Base-by-base conservation (phyloP, 1,140 invertebrate genomes). In the Ceratitis capitata region DNA sequence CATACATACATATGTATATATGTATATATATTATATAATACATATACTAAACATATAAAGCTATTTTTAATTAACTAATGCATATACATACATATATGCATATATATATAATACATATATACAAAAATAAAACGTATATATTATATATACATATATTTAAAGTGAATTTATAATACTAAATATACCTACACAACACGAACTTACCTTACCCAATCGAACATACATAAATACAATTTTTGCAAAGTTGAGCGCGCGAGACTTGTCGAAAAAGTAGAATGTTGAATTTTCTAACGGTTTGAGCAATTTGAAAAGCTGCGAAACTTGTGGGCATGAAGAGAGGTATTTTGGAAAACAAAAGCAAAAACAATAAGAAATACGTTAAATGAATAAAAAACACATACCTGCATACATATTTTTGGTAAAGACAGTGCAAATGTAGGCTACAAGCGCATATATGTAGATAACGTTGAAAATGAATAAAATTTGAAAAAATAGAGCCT, bases 161-260 rank as follows among this genome's bases (percentile, higher is more conserved):
- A 89, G 88, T 88, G 88, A 89, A 89, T 89, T 89, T 89, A 89
- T n/a, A n/a, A n/a, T n/a, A n/a, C n/a, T n/a, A n/a, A n/a, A n/a
- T 89, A 89, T 89, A 87, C 86, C 86, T 89, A 89, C 88, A 86
- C 39, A 69, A 3, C 61, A 35, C 61, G 23, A 19, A 69, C 61
- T 19, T 69, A 69, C 61, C 29, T 35, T 14, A n/a, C n/a, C n/a
- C n/a, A n/a, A n/a, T n/a, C n/a, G n/a, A n/a, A n/a, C n/a, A n/a
- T n/a, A n/a, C n/a, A n/a, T n/a, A n/a, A n/a, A n/a, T n/a, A n/a
- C n/a, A n/a, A n/a, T n/a, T n/a, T n/a, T n/a, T n/a, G n/a, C n/a
- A n/a, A n/a, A n/a, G n/a, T n/a, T n/a, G n/a, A n/a, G n/a, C n/a
- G n/a, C n/a, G n/a, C n/a, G n/a, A n/a, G n/a, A n/a, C n/a, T n/a